Evolutionary conservation across 2,888 invertebrate species (phyloP).

Genomic region (Noctua pronuba): DNA sequence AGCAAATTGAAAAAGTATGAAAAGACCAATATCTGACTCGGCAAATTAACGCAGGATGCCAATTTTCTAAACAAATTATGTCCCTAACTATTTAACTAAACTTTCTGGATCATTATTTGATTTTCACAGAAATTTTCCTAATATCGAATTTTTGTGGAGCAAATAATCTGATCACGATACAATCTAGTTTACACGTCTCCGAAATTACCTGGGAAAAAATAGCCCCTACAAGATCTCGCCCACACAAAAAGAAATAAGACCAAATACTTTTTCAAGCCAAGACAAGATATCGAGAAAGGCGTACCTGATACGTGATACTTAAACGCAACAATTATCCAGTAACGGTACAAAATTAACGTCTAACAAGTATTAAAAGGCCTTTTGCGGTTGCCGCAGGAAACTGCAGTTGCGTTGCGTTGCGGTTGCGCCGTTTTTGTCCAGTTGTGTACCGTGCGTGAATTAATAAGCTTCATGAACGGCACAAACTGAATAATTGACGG

Average conservation of each 20-base stretch:
- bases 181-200: background rate
- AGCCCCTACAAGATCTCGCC: background rate
- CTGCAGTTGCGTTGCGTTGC: slow-evolving; percentile 82
- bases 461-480: slow-evolving; percentile 70
- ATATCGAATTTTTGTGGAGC: background rate
- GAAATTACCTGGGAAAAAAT: background rate
- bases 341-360: slow-evolving; percentile 82
- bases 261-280: slow-evolving; percentile 32
- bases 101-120: background rate
- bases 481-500: slow-evolving; percentile 69
- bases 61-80: background rate
- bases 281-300: slow-evolving; percentile 58
- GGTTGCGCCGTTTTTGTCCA: slow-evolving; percentile 82
- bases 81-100: background rate
- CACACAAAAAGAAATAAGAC: slow-evolving; percentile 37
- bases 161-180: background rate
- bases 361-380: slow-evolving; percentile 84
- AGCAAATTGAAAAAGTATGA: background rate
- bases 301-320: slow-evolving; percentile 61
- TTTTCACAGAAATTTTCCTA: background rate
- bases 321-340: slow-evolving; percentile 72
- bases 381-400: slow-evolving; percentile 87
- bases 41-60: background rate
- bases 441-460: slow-evolving; percentile 70
- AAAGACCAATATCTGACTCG: background rate